Evolutionary conservation across 1,140 invertebrate species (phyloP).

Genomic region (Gyrodactylus salaris): DNA sequence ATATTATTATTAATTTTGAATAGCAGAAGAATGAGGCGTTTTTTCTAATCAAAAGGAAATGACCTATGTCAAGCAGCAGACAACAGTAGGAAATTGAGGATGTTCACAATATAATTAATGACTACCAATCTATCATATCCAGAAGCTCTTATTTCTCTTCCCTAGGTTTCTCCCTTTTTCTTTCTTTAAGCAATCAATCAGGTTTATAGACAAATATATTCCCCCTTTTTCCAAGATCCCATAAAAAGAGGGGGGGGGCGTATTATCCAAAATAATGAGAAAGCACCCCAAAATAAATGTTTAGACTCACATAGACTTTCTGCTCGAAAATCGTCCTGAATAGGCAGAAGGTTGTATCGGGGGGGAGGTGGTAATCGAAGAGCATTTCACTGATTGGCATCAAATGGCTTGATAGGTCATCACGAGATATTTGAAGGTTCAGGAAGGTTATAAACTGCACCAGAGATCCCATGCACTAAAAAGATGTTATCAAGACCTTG

Average conservation of each 20-base stretch:
- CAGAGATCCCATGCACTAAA: slow-evolving; percentile 74
- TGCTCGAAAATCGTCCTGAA: slow-evolving; percentile 57
- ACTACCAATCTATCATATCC: no score
- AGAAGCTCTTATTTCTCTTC: no score
- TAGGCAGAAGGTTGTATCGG: slow-evolving; percentile 80
- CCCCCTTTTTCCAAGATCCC: slow-evolving; percentile 9
- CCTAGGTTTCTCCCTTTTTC: no score
- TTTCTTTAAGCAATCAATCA: no score
- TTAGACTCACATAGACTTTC: slow-evolving; percentile 44
- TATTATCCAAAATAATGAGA: neutral
- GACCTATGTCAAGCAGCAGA: no score
- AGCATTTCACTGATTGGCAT: slow-evolving; percentile 56
- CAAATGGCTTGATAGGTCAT: slow-evolving; percentile 58
- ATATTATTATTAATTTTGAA: no score
- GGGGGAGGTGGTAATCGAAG: slow-evolving; percentile 58
- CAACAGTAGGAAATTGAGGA: no score
- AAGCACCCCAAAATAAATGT: neutral
- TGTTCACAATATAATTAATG: no score
- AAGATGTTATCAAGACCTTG: slow-evolving; percentile 8
- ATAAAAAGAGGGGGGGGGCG: neutral
- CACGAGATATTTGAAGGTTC: slow-evolving; percentile 53
- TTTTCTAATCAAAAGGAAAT: no score
- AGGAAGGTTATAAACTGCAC: slow-evolving; percentile 89
- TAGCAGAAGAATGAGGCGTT: no score
- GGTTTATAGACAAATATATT: no score